phyloP scores from a whole-genome alignment of 2,888 invertebrate species.

The Scotopteryx bipunctaria region DNA sequence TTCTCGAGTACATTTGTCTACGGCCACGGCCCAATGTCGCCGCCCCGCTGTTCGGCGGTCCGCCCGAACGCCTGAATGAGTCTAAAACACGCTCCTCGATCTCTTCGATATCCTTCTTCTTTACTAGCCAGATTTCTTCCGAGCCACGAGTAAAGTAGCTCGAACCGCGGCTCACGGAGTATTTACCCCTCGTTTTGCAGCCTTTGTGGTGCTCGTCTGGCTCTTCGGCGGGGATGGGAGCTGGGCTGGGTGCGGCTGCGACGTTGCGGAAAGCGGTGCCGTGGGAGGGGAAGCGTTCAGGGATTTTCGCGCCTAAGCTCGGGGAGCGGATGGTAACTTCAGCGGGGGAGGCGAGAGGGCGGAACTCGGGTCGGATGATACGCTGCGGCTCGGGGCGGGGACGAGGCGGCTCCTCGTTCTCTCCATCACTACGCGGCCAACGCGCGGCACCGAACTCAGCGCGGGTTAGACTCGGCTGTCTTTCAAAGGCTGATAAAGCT shows the following conservation, averaged over 20 bases:
- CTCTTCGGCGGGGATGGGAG: slow-evolving; percentile 61
- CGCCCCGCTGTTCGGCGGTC: slow-evolving; percentile 55
- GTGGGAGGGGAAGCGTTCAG: slow-evolving; percentile 74
- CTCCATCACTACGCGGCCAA: slow-evolving; percentile 32
- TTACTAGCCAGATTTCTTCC: slow-evolving; percentile 79
- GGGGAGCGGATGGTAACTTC: slow-evolving; percentile 76
- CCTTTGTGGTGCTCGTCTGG: slow-evolving; percentile 65
- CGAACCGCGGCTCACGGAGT: slow-evolving; percentile 73
- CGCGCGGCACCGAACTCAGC: slow-evolving; percentile 29
- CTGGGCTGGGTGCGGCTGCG: slow-evolving; percentile 62
- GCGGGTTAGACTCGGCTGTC: slow-evolving; percentile 58
- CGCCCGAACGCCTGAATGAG: slow-evolving; percentile 71
- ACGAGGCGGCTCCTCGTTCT: slow-evolving; percentile 49
- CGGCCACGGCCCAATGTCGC: slow-evolving; percentile 67
- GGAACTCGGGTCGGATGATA: slow-evolving; percentile 76
- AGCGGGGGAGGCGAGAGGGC: slow-evolving; percentile 66
- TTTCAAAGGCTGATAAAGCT: slow-evolving; percentile 51
- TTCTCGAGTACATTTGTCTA: slow-evolving; percentile 65
- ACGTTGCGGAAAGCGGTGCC: slow-evolving; percentile 78
- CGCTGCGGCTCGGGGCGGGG: slow-evolving; percentile 70
- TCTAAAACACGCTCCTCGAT: slow-evolving; percentile 76
- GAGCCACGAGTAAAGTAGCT: slow-evolving; percentile 77
- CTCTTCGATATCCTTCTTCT: slow-evolving; percentile 78
- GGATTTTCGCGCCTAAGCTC: slow-evolving; percentile 68
- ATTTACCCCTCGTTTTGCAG: slow-evolving; percentile 69